A percentile compares a stretch with the other conserved stretches of the same genome.
Evolutionary conservation across 2,797 vertebrate species (phyloP).

Genomic region (Setipinna tenuifilis): DNA sequence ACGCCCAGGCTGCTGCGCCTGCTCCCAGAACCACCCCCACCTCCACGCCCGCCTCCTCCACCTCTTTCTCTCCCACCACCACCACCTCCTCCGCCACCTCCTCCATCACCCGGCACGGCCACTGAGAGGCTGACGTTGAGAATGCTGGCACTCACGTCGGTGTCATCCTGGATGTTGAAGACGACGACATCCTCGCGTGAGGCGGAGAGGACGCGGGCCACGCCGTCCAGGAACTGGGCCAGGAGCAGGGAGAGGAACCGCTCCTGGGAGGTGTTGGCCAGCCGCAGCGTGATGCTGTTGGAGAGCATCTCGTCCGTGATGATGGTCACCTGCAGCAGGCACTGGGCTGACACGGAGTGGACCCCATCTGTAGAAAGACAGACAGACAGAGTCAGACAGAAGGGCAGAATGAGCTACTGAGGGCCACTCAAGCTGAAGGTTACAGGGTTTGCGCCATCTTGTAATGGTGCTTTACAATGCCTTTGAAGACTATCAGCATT

Average conservation of each 20-base stretch:
- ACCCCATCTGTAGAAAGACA: slow-evolving; percentile 79
- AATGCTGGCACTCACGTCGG: slow-evolving; percentile 85
- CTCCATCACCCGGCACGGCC: slow-evolving; percentile 63
- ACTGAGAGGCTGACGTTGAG: slow-evolving; percentile 95
- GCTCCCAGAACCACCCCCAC: slow-evolving; percentile 68
- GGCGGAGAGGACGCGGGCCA: slow-evolving; percentile 85
- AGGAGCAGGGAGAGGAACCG: slow-evolving; percentile 91
- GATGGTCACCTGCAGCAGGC: slow-evolving; percentile 90
- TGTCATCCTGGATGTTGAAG: slow-evolving; percentile 93
- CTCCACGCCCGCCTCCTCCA: slow-evolving; percentile 48
- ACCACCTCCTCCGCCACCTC: not conserved
- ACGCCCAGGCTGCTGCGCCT: slow-evolving; percentile 60
- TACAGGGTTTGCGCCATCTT: not conserved
- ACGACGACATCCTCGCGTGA: slow-evolving; percentile 85
- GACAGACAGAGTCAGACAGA: not conserved
- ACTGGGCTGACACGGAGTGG: slow-evolving; percentile 89
- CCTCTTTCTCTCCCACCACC: not conserved
- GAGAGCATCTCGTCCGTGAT: slow-evolving; percentile 96
- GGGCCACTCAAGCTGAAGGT: not conserved
- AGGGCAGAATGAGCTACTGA: not conserved
- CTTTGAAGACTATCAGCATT: not conserved
- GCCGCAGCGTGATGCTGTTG: slow-evolving; percentile 92
- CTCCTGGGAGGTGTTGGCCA: slow-evolving; percentile 92
- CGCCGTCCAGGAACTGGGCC: slow-evolving; percentile 88
- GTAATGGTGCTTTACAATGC: not conserved